phyloP scores from a whole-genome alignment of 2,888 invertebrate genomes.

The Andrena bicolor region DNA sequence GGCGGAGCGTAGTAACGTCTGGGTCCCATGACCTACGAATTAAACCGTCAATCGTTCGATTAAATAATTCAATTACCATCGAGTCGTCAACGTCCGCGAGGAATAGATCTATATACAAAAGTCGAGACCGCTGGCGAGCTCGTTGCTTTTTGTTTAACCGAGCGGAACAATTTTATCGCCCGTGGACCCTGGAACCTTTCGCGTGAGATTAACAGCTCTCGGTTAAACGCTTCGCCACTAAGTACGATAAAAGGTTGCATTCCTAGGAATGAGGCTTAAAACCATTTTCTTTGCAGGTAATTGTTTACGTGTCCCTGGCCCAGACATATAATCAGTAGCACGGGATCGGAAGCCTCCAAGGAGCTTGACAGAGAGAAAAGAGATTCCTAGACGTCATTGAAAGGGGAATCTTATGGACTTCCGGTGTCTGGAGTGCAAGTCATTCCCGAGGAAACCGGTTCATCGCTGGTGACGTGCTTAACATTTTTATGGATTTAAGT shows the following conservation, averaged over 20 bases:
- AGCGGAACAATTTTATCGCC: not conserved
- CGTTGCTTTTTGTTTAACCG: not conserved
- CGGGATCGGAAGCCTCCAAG: not conserved
- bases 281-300: too few species aligned
- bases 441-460: conserved; percentile 31
- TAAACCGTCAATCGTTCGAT: conserved; percentile 76
- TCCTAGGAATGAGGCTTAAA: too few species aligned
- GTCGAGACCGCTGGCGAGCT: not conserved
- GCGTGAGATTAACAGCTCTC: not conserved
- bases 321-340: not conserved
- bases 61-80: conserved; percentile 76
- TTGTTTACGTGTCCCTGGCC: too few species aligned
- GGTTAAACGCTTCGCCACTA: too few species aligned
- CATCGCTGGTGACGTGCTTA: not conserved
- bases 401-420: not conserved
- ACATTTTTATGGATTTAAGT: not conserved
- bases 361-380: not conserved
- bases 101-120: conserved; percentile 33
- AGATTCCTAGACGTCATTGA: not conserved
- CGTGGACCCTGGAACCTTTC: not conserved
- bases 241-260: too few species aligned
- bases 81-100: conserved; percentile 44
- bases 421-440: conserved; percentile 23
- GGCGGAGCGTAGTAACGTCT: conserved; percentile 53
- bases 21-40: conserved; percentile 77